phyloP scores from a whole-genome alignment of 2,113 vertebrate genomes.

The Pycnonotus jocosus region DNA sequence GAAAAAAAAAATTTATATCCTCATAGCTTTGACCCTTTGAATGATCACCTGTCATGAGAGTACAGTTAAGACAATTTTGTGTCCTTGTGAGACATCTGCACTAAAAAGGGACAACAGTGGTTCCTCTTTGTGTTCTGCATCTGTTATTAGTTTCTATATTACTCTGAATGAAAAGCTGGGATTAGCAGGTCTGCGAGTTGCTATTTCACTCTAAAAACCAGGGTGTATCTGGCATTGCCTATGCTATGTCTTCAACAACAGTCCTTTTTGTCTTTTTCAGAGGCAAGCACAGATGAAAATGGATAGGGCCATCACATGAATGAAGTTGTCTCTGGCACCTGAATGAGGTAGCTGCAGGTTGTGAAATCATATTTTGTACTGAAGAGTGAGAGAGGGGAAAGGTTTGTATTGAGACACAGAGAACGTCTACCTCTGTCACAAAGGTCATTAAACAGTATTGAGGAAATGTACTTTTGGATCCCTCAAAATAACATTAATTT shows the following conservation, averaged over 20 bases:
- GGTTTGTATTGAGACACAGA: neutral
- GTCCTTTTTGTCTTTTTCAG: neutral
- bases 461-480: neutral
- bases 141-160: neutral
- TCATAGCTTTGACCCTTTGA: neutral
- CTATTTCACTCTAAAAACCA: neutral
- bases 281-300: neutral
- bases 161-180: neutral
- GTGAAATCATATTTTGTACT: neutral
- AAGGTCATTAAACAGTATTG: neutral
- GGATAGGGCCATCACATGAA: neutral
- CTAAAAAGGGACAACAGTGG: neutral
- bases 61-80: fast-evolving
- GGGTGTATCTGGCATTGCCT: fast-evolving
- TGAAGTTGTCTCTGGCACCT: neutral
- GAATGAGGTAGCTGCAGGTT: neutral
- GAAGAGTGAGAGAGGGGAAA: neutral
- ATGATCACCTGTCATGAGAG: neutral
- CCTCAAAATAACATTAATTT: neutral
- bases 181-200: neutral
- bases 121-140: neutral
- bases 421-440: fast-evolving
- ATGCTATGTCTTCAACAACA: neutral
- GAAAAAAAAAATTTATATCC: neutral
- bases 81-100: neutral